Base-by-base conservation (phyloP, 2,797 vertebrate species). In the Agapornis canus region DNA sequence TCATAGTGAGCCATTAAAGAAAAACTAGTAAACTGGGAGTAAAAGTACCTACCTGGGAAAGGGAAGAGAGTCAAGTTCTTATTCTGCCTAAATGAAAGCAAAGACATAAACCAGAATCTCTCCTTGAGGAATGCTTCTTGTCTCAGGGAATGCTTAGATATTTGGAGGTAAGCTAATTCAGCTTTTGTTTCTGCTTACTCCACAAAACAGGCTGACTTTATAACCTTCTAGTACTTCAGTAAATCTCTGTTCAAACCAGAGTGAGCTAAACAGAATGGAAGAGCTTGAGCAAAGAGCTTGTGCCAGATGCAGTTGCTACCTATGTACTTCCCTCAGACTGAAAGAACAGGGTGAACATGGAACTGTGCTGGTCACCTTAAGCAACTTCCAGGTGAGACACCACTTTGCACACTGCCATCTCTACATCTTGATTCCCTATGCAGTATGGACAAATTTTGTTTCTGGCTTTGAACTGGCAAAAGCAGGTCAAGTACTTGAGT, bases 321-420 rank as follows among this genome's bases (percentile, higher is more conserved):
- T 22, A 14, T 20, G 37, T 31, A 6, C 23, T 40, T 63, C n/a
- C 16, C 43, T 59, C 52, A 29, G 18, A 2, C n/a, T 51, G 52
- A 37, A 32, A 31, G n/a, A 45, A 52, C 13, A 48, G 29, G 5
- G 32, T 31, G n/a, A 40, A 27, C 39, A 8, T 1, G 6, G 4
- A 26, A 20, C n/a, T 3, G 0, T 11, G 3, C 73, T 54, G 43
- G 32, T 19, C 17, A 42, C 45, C 63, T 37, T 0, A 10, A 39
- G 31, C 32, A 32, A 6, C n/a, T 66, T 42, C n/a, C 43, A 78
- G 57, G 35, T 42, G 66, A 76, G 66, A 23, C 31, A 48, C 7
- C 42, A 52, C 47, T 43, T 59, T 5, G 1, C 6, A 29, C 0
- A 1, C 49, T 48, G 51, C 59, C 31, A 43, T 20, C 22, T 76